Conservation (phyloP, 2,888 invertebrate species). For the Drosophila sordidula region DNA sequence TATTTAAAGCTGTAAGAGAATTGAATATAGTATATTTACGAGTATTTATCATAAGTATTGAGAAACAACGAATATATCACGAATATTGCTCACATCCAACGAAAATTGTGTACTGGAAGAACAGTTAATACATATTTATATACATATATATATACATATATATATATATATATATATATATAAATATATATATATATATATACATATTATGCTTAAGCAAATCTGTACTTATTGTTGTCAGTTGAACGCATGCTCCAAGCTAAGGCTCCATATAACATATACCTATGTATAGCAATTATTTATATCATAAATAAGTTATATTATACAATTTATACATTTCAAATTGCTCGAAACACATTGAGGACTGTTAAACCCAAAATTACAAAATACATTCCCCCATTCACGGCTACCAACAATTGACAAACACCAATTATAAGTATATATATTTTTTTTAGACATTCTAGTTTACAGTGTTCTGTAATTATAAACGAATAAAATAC, state of each 20-base stretch:
- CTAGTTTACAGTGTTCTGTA: conserved; percentile 46
- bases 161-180: conserved; percentile 2
- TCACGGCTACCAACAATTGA: conserved; percentile 6
- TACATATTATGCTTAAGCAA: conserved; percentile 14
- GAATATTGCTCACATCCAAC: conserved; percentile 24
- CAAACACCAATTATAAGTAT: conserved; percentile 16
- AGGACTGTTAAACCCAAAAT: conserved; percentile 41
- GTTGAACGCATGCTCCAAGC: conserved; percentile 28
- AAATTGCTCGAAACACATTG: conserved; percentile 24
- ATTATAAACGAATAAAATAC: conserved; percentile 47
- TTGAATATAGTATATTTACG: conserved; percentile 16
- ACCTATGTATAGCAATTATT: conserved; percentile 50
- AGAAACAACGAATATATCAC: conserved; percentile 49
- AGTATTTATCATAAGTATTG: conserved; percentile 39
- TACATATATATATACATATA: conserved; percentile 7
- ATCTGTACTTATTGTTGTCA: conserved; percentile 50
- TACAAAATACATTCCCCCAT: conserved; percentile 40
- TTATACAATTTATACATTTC: conserved; percentile 15
- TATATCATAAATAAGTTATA: conserved; percentile 39
- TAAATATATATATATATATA: conserved; percentile 9
- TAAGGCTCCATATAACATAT: conserved; percentile 14
- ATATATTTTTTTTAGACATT: conserved; percentile 31
- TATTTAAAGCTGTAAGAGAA: conserved; percentile 29
- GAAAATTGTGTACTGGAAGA: conserved; percentile 17
- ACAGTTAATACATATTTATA: conserved; percentile 7